Base-by-base conservation (phyloP, 1,140 invertebrate genomes). In the Parasteatoda tepidariorum region DNA sequence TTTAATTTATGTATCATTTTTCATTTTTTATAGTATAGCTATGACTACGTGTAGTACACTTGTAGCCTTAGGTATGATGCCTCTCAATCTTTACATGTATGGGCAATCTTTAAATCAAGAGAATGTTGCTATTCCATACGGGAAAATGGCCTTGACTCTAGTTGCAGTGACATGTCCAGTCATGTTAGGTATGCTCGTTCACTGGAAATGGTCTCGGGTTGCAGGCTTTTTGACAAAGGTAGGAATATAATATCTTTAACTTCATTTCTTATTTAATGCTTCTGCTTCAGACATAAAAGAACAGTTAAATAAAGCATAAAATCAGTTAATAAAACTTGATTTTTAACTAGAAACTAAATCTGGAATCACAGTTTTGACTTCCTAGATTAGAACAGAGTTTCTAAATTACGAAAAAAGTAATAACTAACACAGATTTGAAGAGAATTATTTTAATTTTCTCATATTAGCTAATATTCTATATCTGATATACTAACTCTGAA, bases 1-100 rank as follows among this genome's bases (percentile, higher is more conserved):
- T n/a, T n/a, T n/a, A n/a, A n/a, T n/a, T n/a, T n/a, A n/a, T n/a
- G n/a, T n/a, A n/a, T n/a, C n/a, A n/a, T n/a, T n/a, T n/a, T n/a
- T n/a, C n/a, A n/a, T 83, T 54, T 83, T 79, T 61, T 85, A 3
- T 85, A 90, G 89, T 81, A 87, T 90, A 34, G 87, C 88, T 7
- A 90, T 90, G 89, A 90, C 89, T 24, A 86, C 88, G 2, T 82
- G 87, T 2, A 87, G 88, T 1, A 90, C 89, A 0, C 34, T 88
- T 1, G 78, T 89, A n/a, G 88, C 89, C 0, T 66, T 88, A 18
- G 86, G 87, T 5, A 87, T 88, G 85, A 88, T 90, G 88, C 89
- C 89, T 1, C 84, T 89, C 0, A 90, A 90, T 70, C 61, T 90
- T 0, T 88, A 86, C 67, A 81, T 90, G 30, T 90, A 90, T 78